A percentile compares a stretch with the other conserved stretches of the same genome.
These are phyloP conservation scores for Acanthiza pusilla DNA, from an alignment of 2,797 vertebrate genomes.

Conservation along the genomic window DNA sequence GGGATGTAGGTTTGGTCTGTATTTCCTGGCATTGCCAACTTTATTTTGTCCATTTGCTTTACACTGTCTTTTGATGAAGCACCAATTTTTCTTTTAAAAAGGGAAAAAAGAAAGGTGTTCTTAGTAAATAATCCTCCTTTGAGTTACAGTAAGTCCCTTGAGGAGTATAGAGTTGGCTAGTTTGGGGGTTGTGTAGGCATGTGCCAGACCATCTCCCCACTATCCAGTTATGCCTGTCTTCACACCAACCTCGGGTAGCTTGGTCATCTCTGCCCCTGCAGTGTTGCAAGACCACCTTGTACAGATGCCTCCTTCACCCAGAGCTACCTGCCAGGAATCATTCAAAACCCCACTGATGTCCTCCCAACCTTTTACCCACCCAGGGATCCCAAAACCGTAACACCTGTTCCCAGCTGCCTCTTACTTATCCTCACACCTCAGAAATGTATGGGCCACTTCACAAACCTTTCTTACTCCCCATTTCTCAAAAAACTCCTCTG, in stretches of 20 bases:
- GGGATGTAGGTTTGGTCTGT: conserved; percentile 22
- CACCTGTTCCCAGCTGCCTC: neutral
- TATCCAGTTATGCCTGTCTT: neutral
- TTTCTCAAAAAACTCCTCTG: neutral
- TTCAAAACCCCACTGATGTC: neutral
- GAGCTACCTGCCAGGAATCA: neutral
- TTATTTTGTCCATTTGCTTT: neutral
- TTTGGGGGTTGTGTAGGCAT: neutral
- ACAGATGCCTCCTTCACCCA: neutral
- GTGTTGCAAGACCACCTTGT: neutral
- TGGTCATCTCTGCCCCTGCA: neutral
- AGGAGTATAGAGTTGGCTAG: neutral
- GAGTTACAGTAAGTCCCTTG: neutral
- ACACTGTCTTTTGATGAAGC: neutral
- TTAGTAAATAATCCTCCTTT: neutral
- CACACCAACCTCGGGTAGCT: neutral
- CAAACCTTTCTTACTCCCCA: neutral
- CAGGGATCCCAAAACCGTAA: neutral
- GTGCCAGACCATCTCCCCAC: neutral
- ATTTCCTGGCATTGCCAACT: neutral
- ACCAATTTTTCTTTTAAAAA: neutral
- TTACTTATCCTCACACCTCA: neutral
- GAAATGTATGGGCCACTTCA: neutral
- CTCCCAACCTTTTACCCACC: neutral
- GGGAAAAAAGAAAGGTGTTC: neutral